These are phyloP conservation scores for Andrena chrysosceles DNA, from an alignment of 2,888 invertebrate species.

Conservation along the genomic window DNA sequence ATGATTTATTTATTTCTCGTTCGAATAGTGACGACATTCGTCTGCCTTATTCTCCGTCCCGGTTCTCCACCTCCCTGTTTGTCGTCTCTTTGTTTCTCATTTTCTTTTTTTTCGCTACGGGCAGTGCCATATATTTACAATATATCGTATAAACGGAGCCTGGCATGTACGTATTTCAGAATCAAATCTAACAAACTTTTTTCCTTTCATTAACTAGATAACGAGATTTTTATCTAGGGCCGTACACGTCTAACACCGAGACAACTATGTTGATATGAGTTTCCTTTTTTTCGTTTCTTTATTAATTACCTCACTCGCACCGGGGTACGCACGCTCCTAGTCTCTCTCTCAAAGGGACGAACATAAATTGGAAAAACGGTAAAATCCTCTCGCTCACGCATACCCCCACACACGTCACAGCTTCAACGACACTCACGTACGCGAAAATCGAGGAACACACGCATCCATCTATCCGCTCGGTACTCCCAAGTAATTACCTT, in stretches of 20 bases:
- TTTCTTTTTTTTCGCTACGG: conserved; percentile 68
- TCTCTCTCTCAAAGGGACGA: background rate
- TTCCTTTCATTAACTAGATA: conserved; percentile 81
- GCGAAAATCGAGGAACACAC: conserved; percentile 25
- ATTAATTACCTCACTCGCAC: conserved; percentile 54
- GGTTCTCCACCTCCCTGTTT: conserved; percentile 55
- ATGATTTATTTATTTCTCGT: conserved; percentile 51
- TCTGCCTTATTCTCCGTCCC: conserved; percentile 56
- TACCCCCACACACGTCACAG: background rate
- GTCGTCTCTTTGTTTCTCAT: conserved; percentile 26
- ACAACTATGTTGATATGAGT: conserved; percentile 85
- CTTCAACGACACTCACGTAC: background rate
- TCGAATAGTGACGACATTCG: conserved; percentile 55
- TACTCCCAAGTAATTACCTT: conserved; percentile 77
- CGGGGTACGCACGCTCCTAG: conserved; percentile 63
- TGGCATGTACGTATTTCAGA: conserved; percentile 83
- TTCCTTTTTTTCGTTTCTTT: conserved; percentile 73
- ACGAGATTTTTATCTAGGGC: conserved; percentile 83
- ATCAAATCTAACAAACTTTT: conserved; percentile 80
- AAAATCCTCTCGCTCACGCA: background rate
- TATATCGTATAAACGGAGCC: conserved; percentile 82
- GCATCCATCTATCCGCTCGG: conserved; percentile 20
- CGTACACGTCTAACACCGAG: conserved; percentile 85
- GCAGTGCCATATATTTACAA: conserved; percentile 84
- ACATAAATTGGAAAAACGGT: conserved; percentile 4